A percentile compares a stretch with the other conserved stretches of the same genome.
phyloP scores from a whole-genome alignment of 92 coral and sea anemone genomes.

The Umimayanthus kanabou region DNA sequence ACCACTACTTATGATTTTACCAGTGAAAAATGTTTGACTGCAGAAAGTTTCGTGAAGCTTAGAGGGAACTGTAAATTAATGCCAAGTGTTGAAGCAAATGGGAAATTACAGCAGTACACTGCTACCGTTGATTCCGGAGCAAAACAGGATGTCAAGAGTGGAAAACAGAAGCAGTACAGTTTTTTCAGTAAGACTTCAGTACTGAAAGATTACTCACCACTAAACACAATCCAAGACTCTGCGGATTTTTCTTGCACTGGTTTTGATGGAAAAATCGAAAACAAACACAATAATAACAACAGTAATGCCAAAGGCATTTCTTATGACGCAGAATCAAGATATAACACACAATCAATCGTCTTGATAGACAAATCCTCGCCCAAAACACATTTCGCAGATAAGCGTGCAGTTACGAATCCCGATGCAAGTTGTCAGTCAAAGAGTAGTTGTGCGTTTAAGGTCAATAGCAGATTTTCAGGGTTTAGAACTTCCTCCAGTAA shows the following conservation, averaged over 20 bases:
- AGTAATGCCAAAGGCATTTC: not conserved
- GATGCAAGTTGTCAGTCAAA: not conserved
- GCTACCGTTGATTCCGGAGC: not conserved
- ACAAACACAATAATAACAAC: not conserved
- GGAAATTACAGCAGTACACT: not conserved
- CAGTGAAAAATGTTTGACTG: not conserved
- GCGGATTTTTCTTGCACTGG: not conserved
- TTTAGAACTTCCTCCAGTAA: slow-evolving; percentile 14
- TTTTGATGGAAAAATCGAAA: not conserved
- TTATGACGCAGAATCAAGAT: not conserved
- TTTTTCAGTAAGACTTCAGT: not conserved
- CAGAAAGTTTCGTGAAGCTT: not conserved
- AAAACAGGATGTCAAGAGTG: not conserved
- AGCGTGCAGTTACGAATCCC: not conserved
- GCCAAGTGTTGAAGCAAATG: not conserved
- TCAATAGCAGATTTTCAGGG: not conserved
- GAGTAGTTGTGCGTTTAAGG: not conserved
- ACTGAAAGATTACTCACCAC: not conserved
- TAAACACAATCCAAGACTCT: not conserved
- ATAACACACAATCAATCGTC: not conserved
- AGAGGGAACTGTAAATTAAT: not conserved
- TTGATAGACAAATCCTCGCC: slow-evolving; percentile 11
- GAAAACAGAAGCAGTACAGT: not conserved
- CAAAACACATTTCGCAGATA: not conserved
- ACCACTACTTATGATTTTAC: not conserved